Evolutionary conservation across 2,888 invertebrate species (phyloP), one percentile per base, ranked within the genome.

Genomic region (Sericinus montela): DNA sequence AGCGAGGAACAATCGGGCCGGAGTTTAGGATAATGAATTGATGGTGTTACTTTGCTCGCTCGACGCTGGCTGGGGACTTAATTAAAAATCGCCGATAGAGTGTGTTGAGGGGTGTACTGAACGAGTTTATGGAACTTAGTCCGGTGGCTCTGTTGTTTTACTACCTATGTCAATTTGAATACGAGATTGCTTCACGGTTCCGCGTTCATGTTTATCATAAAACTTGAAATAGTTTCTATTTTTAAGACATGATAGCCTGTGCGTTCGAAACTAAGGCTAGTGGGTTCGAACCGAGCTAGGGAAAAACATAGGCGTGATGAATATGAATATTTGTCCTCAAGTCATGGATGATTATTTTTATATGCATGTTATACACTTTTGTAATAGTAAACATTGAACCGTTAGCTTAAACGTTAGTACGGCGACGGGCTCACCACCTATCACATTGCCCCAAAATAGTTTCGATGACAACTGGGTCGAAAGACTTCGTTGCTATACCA

Each of bases 11-110:
- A 87, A 87, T 88, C 86, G 85, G 79, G 82, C 77, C 76, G 69
- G 86, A 88, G 88, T 87, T 88, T 87, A 87, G 88, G 86, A 86
- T 88, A 88, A 87, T 88, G 87, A 87, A 88, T 88, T 88, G 86
- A 87, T 88, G 86, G 87, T 86, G 88, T 87, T 86, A 85, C 87
- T 83, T 82, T 73, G 82, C 83, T 75, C 82, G 83, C 81, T 81
- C 78, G 80, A 69, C 78, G 75, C 76, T 79, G 82, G 50, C 82
- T 75, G 70, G 81, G 82, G 86, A 86, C 84, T 87, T 88, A 88
- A 88, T 88, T 88, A 88, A 88, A 87, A 88, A 88, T 88, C 83
- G 84, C 84, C 88, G 81, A 88, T 88, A 83, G 84, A 86, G 85
- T 85, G 83, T 88, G 86, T 85, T 79, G 82, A 80, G 80, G 77